Conservation (phyloP, 2,888 invertebrate species). For the Drosophila setosimentum region DNA sequence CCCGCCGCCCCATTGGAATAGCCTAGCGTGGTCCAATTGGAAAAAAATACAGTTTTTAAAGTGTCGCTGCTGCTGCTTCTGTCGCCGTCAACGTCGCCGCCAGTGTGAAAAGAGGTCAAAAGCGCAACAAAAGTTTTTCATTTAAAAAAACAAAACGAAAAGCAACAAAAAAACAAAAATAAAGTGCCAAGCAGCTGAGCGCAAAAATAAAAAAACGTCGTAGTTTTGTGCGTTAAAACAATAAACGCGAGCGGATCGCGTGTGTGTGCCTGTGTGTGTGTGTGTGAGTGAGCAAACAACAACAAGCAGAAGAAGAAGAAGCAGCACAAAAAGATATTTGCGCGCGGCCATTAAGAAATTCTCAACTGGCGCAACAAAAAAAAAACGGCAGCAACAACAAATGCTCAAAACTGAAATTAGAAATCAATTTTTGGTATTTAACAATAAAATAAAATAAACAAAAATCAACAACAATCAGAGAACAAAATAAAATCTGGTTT, state of each 20-base stretch:
- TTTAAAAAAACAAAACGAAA: slow-evolving; percentile 42
- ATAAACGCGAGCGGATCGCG: slow-evolving; percentile 52
- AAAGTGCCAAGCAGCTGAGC: slow-evolving; percentile 69
- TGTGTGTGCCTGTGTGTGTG: slow-evolving; percentile 22
- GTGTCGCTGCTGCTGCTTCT: slow-evolving; percentile 44
- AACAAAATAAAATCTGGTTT: slow-evolving; percentile 75
- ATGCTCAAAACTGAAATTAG: slow-evolving; percentile 68
- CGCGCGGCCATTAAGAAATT: slow-evolving; percentile 67
- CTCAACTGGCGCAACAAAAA: slow-evolving; percentile 43
- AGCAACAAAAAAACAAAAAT: slow-evolving; percentile 12
- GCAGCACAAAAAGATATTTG: slow-evolving; percentile 57
- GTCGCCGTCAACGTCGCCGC: slow-evolving; percentile 41
- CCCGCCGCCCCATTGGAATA: slow-evolving; percentile 49
- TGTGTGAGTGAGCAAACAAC: slow-evolving; percentile 65
- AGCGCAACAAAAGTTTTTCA: slow-evolving; percentile 77
- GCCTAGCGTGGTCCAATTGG: slow-evolving; percentile 18
- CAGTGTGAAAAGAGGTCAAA: slow-evolving; percentile 77
- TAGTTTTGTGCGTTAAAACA: slow-evolving; percentile 75
- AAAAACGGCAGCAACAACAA: slow-evolving; percentile 25
- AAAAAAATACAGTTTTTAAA: slow-evolving; percentile 48
- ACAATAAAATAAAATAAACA: slow-evolving; percentile 52
- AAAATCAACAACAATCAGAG: slow-evolving; percentile 29
- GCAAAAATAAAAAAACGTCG: slow-evolving; percentile 71
- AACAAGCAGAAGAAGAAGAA: slow-evolving; percentile 47
- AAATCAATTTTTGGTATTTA: slow-evolving; percentile 71